Conservation (phyloP, 2,113 vertebrate species). For the Phyllopteryx taeniolatus region DNA sequence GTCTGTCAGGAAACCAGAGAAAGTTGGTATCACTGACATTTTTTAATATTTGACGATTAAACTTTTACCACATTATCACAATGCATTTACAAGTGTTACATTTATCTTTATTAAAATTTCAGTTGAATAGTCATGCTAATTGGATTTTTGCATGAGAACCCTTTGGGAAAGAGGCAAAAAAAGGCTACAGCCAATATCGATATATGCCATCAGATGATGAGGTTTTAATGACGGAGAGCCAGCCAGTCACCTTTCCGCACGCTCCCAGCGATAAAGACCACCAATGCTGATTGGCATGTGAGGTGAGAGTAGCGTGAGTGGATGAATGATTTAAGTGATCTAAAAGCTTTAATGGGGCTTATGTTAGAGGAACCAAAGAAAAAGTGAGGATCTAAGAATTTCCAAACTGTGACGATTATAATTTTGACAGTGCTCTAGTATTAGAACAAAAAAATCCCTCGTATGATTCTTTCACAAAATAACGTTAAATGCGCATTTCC, state of each 20-base stretch:
- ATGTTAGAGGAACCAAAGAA: too few species aligned
- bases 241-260: constrained; percentile 57
- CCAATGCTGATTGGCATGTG: constrained; percentile 16
- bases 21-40: background rate
- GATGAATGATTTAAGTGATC: background rate
- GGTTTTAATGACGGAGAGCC: constrained; percentile 63
- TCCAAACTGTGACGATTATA: too few species aligned
- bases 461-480: too few species aligned
- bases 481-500: too few species aligned
- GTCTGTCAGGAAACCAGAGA: constrained; percentile 5
- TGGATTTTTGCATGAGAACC: constrained; percentile 33
- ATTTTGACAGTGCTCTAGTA: too few species aligned
- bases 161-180: constrained; percentile 18
- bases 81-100: constrained; percentile 32
- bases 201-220: constrained; percentile 61
- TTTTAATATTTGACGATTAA: background rate
- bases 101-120: constrained; percentile 39
- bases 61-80: constrained; percentile 21
- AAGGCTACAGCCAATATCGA: constrained; percentile 53
- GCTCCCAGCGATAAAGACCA: constrained; percentile 58
- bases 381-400: background rate
- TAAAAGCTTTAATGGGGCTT: background rate
- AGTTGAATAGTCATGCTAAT: constrained; percentile 40
- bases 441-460: too few species aligned
- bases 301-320: background rate